Conservation (phyloP, 2,888 invertebrate genomes). For the Mallateleia sp. region DNA sequence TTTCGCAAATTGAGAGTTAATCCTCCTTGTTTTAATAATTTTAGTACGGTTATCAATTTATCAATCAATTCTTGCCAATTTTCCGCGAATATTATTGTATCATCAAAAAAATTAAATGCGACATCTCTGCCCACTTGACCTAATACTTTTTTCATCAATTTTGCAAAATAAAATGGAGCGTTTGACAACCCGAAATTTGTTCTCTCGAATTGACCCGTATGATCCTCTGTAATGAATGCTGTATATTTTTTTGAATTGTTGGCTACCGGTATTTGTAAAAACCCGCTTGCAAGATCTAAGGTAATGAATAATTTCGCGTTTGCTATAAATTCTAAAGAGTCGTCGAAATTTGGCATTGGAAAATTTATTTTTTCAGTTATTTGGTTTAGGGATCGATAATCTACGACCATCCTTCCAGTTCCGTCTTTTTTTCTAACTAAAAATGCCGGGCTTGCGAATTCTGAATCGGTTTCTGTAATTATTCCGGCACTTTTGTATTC, state of each 20-base stretch:
- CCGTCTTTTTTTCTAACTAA: conserved; percentile 27
- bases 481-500: conserved; percentile 45
- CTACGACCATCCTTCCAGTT: conserved; percentile 22
- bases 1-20: no score
- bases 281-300: conserved; percentile 6
- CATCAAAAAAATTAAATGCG: conserved; percentile 2
- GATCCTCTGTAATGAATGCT: not conserved
- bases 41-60: no score
- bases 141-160: conserved; percentile 6
- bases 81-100: not conserved
- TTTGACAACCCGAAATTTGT: not conserved
- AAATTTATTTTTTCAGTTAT: not conserved
- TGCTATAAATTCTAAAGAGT: not conserved
- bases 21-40: no score
- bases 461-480: conserved; percentile 55
- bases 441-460: conserved; percentile 44
- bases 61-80: no score
- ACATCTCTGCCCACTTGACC: not conserved
- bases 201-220: not conserved
- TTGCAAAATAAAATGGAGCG: conserved; percentile 8
- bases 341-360: conserved; percentile 9
- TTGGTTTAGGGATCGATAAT: conserved; percentile 7
- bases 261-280: not conserved
- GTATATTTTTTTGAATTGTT: not conserved
- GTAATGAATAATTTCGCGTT: not conserved